These are phyloP conservation scores for Drosophila antonietae DNA, from an alignment of 2,888 invertebrate species.

Conservation along the genomic window DNA sequence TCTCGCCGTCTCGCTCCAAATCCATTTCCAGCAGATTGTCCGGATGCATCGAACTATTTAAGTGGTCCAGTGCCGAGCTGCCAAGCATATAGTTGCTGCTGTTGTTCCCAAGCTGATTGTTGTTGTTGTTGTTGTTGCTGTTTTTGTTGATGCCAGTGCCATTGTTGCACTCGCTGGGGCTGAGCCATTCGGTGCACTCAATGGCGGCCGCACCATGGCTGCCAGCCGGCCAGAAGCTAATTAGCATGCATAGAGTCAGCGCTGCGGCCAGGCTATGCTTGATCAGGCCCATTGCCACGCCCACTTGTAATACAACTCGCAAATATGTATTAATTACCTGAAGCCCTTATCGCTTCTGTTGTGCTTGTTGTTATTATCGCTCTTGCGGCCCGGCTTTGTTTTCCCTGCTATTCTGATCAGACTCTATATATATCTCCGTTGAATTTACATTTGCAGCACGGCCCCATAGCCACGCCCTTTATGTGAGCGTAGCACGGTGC, in stretches of 20 bases:
- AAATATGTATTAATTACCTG: constrained; percentile 40
- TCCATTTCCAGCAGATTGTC: constrained; percentile 81
- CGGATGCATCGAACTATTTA: constrained; percentile 53
- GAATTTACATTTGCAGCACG: constrained; percentile 31
- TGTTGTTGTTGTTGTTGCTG: constrained; percentile 17
- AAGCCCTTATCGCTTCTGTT: constrained; percentile 5
- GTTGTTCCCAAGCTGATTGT: constrained; percentile 32
- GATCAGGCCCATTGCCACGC: constrained; percentile 37
- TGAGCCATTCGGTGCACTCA: constrained; percentile 61
- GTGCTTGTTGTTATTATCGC: constrained; percentile 7
- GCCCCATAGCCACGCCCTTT: constrained; percentile 23
- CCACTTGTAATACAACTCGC: constrained; percentile 34
- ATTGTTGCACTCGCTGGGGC: constrained; percentile 63
- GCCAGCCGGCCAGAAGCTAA: constrained; percentile 44
- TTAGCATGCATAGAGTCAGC: constrained; percentile 53
- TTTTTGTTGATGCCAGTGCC: constrained; percentile 23
- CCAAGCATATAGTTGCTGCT: constrained; percentile 29
- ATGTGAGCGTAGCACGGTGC: constrained; percentile 28
- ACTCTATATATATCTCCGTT: constrained; percentile 8
- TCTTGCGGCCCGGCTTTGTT: constrained; percentile 10
- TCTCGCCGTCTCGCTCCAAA: constrained; percentile 84
- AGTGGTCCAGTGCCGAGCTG: constrained; percentile 24
- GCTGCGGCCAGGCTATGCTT: constrained; percentile 34
- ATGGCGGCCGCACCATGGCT: constrained; percentile 26
- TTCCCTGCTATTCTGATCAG: constrained; percentile 16